phyloP scores from a whole-genome alignment of 2,113 vertebrate genomes.

The Actinemys pallida region DNA sequence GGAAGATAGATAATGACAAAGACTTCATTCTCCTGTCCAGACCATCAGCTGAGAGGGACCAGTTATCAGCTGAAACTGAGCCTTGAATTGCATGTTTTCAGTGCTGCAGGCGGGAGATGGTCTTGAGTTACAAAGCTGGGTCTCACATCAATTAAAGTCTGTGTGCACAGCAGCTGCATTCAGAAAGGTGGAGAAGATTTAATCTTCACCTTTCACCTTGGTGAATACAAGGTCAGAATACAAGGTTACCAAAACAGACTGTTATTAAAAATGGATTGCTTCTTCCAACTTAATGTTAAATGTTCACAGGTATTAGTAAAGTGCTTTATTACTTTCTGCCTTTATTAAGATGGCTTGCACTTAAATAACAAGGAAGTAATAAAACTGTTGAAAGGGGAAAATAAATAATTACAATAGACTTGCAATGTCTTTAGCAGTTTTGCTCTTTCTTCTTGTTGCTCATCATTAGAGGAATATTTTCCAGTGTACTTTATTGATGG shows the following conservation, averaged over 20 bases:
- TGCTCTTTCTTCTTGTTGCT: not conserved
- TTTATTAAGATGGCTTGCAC: conserved; percentile 33
- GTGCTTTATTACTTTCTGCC: conserved; percentile 18
- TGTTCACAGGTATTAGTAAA: conserved; percentile 54
- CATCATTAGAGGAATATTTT: conserved; percentile 6
- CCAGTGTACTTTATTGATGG: not conserved
- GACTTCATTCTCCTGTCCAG: conserved; percentile 79
- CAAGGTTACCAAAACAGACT: conserved; percentile 77
- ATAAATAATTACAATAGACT: conserved; percentile 39
- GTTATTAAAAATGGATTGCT: conserved; percentile 78
- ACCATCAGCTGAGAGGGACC: conserved; percentile 70
- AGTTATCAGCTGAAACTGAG: conserved; percentile 81
- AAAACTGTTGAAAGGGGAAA: conserved; percentile 50
- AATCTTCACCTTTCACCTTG: conserved; percentile 83
- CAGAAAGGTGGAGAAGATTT: conserved; percentile 81
- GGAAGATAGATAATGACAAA: conserved; percentile 78
- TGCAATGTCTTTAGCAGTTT: not conserved
- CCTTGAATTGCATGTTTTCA: conserved; percentile 80
- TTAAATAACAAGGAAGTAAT: conserved; percentile 60
- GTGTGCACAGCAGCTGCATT: conserved; percentile 81
- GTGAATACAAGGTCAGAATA: conserved; percentile 71
- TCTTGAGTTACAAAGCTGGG: conserved; percentile 81
- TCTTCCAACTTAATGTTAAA: conserved; percentile 66
- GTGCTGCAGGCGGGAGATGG: conserved; percentile 73
- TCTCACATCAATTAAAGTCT: conserved; percentile 79